Evolutionary conservation across 1,140 invertebrate species (phyloP).

Genomic region (Brachionus koreanus): DNA sequence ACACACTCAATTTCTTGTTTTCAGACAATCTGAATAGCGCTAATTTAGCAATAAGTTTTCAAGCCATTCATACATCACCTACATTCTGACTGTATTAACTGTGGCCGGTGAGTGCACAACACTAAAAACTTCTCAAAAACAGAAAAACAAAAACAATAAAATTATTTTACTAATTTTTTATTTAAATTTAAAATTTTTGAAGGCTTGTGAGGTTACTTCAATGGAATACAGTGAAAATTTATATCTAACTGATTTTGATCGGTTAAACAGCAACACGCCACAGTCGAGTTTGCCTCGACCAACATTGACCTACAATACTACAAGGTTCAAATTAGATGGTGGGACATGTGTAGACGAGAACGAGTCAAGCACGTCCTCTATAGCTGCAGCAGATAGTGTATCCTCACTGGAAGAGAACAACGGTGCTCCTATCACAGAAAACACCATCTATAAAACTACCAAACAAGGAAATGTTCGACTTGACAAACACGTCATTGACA

Average conservation of each 20-base stretch:
- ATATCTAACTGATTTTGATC: conserved; percentile 36
- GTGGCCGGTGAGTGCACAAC: too few species aligned
- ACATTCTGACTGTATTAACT: too few species aligned
- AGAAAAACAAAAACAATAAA: too few species aligned
- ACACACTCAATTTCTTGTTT: too few species aligned
- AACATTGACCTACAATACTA: neutral
- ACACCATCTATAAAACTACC: neutral
- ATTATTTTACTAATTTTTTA: too few species aligned
- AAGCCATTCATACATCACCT: too few species aligned
- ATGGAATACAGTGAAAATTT: conserved; percentile 40
- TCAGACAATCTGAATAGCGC: too few species aligned
- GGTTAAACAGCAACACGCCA: neutral
- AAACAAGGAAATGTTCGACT: conserved; percentile 24
- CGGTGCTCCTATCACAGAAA: neutral
- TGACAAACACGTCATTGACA: conserved; percentile 41
- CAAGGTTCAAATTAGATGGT: neutral
- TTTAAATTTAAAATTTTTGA: too few species aligned
- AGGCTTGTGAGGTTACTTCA: conserved; percentile 22
- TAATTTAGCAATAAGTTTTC: too few species aligned
- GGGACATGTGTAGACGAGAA: neutral
- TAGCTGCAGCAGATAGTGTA: conserved; percentile 13
- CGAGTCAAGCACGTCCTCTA: neutral
- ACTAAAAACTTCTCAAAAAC: too few species aligned
- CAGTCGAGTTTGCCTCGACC: neutral
- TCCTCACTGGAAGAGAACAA: neutral